A percentile compares a stretch with the other conserved stretches of the same genome.
These are phyloP conservation scores for Oncorhynchus masou DNA, from an alignment of 2,113 vertebrate species.

Conservation along the genomic window DNA sequence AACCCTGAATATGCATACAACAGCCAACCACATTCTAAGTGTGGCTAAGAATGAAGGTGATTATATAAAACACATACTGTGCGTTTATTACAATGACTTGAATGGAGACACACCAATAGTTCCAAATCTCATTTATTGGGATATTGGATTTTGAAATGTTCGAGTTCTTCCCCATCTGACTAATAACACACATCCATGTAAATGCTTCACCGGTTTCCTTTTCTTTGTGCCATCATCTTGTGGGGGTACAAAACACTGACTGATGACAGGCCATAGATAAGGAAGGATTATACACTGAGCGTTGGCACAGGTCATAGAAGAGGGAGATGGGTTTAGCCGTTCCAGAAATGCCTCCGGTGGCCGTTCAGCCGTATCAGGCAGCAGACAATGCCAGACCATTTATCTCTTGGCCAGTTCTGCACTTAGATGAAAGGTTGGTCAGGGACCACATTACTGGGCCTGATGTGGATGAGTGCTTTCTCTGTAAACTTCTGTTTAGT, in stretches of 20 bases:
- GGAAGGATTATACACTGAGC: not conserved
- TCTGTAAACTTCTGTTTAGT: not conserved
- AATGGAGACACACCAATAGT: not conserved
- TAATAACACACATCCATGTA: not conserved
- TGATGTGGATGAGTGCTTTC: not conserved
- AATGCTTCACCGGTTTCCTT: not conserved
- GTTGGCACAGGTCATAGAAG: not conserved
- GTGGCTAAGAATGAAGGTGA: not conserved
- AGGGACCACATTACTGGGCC: not conserved
- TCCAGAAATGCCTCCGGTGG: slow-evolving; percentile 15
- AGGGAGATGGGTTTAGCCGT: not conserved
- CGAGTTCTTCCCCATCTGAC: not conserved
- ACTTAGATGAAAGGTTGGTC: not conserved
- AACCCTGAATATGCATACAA: not conserved
- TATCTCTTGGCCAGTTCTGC: slow-evolving; percentile 19
- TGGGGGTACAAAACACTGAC: not conserved
- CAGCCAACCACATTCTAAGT: not conserved
- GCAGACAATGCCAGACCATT: slow-evolving; percentile 43
- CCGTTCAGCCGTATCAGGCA: not conserved
- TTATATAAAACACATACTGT: not conserved
- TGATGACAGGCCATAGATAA: not conserved
- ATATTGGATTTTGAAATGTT: not conserved
- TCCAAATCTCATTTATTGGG: not conserved
- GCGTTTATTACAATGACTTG: not conserved
- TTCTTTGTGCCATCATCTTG: not conserved